These are phyloP conservation scores for Mesodorylaimus sp. DNA, from an alignment of 2,888 invertebrate species.

Conservation along the genomic window DNA sequence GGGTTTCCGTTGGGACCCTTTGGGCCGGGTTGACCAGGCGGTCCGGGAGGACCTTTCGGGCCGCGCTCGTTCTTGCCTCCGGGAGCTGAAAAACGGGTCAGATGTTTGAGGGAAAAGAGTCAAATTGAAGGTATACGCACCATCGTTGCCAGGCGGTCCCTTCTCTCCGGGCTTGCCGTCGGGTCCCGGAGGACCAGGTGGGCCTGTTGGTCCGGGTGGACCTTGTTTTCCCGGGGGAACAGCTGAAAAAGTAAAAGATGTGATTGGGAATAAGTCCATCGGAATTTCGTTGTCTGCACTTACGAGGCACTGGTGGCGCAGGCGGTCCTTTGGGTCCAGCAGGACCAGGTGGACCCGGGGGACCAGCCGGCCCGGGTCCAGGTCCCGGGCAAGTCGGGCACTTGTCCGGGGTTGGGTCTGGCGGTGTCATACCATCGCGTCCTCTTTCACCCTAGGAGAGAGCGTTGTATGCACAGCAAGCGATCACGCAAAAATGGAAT, in stretches of 20 bases:
- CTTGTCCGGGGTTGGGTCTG: not conserved
- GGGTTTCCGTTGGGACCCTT: constrained; percentile 1
- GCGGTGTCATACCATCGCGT: not conserved
- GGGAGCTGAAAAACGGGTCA: too few species aligned
- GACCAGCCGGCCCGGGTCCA: not conserved
- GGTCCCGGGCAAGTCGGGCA: not conserved
- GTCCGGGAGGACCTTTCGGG: constrained; percentile 9
- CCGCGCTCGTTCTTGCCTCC: too few species aligned
- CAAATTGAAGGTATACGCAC: constrained; percentile 4
- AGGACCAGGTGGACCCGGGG: constrained; percentile 3
- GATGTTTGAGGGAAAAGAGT: too few species aligned
- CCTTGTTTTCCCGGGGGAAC: constrained; percentile 1
- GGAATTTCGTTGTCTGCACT: too few species aligned
- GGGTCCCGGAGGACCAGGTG: constrained; percentile 11
- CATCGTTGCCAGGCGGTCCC: constrained; percentile 9
- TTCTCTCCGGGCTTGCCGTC: constrained; percentile 10
- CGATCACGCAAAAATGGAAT: too few species aligned
- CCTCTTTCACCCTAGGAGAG: too few species aligned
- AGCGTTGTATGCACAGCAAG: too few species aligned
- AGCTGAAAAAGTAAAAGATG: too few species aligned
- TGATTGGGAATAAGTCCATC: too few species aligned
- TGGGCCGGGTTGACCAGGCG: constrained; percentile 9
- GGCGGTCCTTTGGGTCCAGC: constrained; percentile 7
- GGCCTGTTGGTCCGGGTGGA: constrained; percentile 9
- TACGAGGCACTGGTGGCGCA: constrained; percentile 5